phyloP scores from a whole-genome alignment of 37 sponge, comb jelly and placozoan species.

The Halichondria panicea region DNA sequence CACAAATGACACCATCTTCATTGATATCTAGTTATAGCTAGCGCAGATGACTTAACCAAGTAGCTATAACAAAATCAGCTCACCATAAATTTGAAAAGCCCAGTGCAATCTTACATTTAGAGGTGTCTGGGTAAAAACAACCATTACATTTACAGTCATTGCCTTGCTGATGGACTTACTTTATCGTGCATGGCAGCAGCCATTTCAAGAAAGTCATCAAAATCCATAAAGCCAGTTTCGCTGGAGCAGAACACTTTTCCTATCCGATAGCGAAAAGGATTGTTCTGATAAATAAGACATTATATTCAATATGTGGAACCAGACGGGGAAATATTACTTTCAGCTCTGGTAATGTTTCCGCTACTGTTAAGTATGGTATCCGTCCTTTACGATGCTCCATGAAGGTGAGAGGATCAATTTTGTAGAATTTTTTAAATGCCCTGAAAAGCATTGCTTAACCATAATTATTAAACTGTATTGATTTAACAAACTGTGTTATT shows the following conservation, averaged over 20 bases:
- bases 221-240: conserved; percentile 28
- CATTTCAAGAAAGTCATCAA: conserved; percentile 34
- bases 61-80: conserved; percentile 2
- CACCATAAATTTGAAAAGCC: conserved; percentile 38
- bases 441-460: not conserved
- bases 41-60: not conserved
- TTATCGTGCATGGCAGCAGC: conserved; percentile 31
- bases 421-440: conserved; percentile 24
- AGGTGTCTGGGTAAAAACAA: conserved; percentile 9
- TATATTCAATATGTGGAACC: not conserved
- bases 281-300: not conserved
- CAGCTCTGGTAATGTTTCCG: conserved; percentile 16
- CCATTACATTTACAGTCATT: not conserved
- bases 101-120: conserved; percentile 6
- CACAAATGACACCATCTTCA: conserved; percentile 33
- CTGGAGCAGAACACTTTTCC: conserved; percentile 30
- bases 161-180: too few species aligned
- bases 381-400: not conserved
- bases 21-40: conserved; percentile 8
- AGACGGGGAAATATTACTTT: conserved; percentile 8
- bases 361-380: conserved; percentile 1
- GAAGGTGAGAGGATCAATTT: conserved; percentile 33
- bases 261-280: conserved; percentile 32
- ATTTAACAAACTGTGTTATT: conserved; percentile 13
- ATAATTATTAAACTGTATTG: not conserved